Percentiles rank a stretch among this genome's conserved stretches.
Conservation (phyloP, 2,888 invertebrate genomes). For the Fabriciana adippe region DNA sequence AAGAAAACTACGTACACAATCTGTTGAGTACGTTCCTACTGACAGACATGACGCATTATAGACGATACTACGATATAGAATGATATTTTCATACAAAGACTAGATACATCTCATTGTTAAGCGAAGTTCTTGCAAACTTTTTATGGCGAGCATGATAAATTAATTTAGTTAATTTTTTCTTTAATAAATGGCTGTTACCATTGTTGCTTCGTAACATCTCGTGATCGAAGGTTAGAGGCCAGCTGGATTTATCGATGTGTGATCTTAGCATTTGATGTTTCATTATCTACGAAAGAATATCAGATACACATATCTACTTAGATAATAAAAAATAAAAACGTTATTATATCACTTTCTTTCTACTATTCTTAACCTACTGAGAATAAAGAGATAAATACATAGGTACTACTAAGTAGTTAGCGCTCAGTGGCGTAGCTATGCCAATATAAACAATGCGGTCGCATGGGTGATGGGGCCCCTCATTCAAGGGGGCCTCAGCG, state of each 20-base stretch:
- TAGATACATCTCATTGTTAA: neutral
- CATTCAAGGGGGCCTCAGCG: too few species aligned
- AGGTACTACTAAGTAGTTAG: too few species aligned
- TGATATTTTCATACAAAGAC: too few species aligned
- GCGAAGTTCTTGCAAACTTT: neutral
- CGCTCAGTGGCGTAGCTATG: too few species aligned
- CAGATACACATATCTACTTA: neutral
- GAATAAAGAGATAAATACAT: too few species aligned
- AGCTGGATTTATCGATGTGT: constrained; percentile 17
- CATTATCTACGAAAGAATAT: neutral
- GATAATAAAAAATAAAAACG: neutral
- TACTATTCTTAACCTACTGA: neutral
- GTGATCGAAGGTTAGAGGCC: constrained; percentile 20
- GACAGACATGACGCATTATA: too few species aligned
- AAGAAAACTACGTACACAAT: too few species aligned
- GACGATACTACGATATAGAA: too few species aligned
- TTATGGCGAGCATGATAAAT: neutral
- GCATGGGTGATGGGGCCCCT: too few species aligned
- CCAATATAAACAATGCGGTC: too few species aligned
- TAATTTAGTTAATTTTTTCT: constrained; percentile 7
- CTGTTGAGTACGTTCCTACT: too few species aligned
- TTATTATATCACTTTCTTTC: neutral
- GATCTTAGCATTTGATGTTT: constrained; percentile 18
- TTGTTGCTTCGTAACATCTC: constrained; percentile 6
- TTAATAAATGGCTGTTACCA: constrained; percentile 1